phyloP scores from a whole-genome alignment of 2,888 invertebrate genomes.

The Celastrina argiolus region DNA sequence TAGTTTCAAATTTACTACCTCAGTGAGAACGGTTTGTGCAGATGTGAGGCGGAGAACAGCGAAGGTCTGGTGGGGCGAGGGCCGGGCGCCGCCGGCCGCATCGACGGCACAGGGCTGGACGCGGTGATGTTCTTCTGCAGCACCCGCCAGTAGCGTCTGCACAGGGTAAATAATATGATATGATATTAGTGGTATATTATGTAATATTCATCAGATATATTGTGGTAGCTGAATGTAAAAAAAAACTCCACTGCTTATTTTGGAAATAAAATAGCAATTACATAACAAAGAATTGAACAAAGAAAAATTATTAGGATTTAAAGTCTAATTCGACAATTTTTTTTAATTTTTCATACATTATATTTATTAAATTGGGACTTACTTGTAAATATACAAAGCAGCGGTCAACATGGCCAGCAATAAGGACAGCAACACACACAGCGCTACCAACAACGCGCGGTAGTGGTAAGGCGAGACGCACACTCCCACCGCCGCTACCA shows the following conservation, averaged over 20 bases:
- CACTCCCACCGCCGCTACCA: conserved; percentile 81
- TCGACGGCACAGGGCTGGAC: conserved; percentile 52
- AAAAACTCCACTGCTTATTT: too few species aligned
- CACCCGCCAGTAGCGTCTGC: conserved; percentile 86
- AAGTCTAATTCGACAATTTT: too few species aligned
- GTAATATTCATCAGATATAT: too few species aligned
- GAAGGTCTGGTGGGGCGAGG: conserved; percentile 73
- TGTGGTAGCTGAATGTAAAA: too few species aligned
- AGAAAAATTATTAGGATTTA: too few species aligned
- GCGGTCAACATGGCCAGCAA: conserved; percentile 85
- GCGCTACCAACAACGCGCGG: conserved; percentile 88
- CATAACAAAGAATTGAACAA: too few species aligned
- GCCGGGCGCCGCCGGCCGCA: conserved; percentile 62
- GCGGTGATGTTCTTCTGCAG: conserved; percentile 83
- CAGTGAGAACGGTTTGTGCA: conserved; percentile 83
- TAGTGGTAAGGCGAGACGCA: conserved; percentile 91
- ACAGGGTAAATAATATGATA: background rate
- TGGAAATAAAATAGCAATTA: too few species aligned
- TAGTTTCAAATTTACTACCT: conserved; percentile 59
- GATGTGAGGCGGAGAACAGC: conserved; percentile 81
- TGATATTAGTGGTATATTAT: too few species aligned
- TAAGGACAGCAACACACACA: conserved; percentile 85
- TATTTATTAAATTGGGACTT: too few species aligned
- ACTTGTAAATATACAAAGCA: conserved; percentile 88
- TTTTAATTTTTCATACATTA: too few species aligned